phyloP scores from a whole-genome alignment of 2,888 invertebrate genomes.

The Pecten maximus region DNA sequence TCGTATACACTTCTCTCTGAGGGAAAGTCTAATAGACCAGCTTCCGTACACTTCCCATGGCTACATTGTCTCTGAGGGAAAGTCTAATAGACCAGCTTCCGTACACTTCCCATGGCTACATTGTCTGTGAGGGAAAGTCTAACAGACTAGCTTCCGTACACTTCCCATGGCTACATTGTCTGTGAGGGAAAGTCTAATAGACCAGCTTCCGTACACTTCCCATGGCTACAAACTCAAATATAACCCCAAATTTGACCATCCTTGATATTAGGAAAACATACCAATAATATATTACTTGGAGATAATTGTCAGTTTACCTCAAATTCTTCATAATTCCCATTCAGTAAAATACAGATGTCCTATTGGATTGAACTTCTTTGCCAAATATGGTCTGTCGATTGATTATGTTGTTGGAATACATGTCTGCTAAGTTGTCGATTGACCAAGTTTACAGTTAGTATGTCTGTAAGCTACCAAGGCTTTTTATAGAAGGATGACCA shows the following conservation, averaged over 20 bases:
- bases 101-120: too few species aligned
- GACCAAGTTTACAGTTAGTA: too few species aligned
- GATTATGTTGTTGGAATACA: too few species aligned
- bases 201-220: neutral
- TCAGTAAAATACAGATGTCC: too few species aligned
- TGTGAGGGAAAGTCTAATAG: neutral
- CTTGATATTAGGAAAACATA: slow-evolving; percentile 3
- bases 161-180: neutral
- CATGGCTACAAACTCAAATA: neutral
- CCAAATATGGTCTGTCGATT: too few species aligned
- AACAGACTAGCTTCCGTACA: neutral
- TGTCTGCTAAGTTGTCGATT: too few species aligned
- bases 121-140: neutral
- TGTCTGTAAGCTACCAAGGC: neutral
- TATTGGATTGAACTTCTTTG: too few species aligned
- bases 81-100: too few species aligned
- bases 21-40: too few species aligned
- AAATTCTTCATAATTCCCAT: neutral
- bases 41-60: too few species aligned
- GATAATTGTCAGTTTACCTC: neutral
- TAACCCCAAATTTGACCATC: neutral
- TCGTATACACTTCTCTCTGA: neutral
- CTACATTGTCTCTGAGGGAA: too few species aligned
- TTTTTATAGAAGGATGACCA: neutral
- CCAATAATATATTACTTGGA: neutral